Conservation (phyloP, 2,888 invertebrate species). For the Patella caerulea region DNA sequence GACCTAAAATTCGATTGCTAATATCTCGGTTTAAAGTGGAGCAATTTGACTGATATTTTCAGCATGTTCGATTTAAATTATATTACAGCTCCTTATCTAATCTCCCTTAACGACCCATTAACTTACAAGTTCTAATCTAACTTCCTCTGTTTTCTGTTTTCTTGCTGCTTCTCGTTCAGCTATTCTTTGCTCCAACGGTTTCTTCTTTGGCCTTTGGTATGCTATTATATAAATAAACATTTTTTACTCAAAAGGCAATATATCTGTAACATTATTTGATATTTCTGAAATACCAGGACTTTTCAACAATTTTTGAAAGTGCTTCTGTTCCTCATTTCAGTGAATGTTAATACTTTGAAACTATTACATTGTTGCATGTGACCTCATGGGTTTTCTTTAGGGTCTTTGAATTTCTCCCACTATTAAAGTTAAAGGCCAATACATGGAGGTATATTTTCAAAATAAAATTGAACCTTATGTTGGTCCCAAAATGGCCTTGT, state of each 20-base stretch:
- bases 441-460: too few species aligned
- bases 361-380: too few species aligned
- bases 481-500: too few species aligned
- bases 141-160: constrained; percentile 29
- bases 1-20: too few species aligned
- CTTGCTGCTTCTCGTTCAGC: constrained; percentile 82
- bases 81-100: neutral
- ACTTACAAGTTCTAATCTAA: constrained; percentile 3
- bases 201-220: constrained; percentile 75
- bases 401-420: too few species aligned
- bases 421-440: too few species aligned
- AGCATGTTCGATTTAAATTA: neutral
- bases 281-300: neutral
- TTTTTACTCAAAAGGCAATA: constrained; percentile 17
- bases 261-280: neutral
- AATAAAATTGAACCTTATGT: too few species aligned
- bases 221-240: constrained; percentile 71
- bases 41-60: neutral
- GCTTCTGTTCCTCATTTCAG: neutral
- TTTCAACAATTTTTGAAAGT: neutral
- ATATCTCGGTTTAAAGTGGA: too few species aligned
- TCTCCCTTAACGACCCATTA: neutral
- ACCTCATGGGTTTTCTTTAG: too few species aligned
- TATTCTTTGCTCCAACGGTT: constrained; percentile 77
- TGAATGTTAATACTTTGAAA: too few species aligned